Conservation (phyloP, 2,888 invertebrate genomes). For the Muschampia staudingeri region DNA sequence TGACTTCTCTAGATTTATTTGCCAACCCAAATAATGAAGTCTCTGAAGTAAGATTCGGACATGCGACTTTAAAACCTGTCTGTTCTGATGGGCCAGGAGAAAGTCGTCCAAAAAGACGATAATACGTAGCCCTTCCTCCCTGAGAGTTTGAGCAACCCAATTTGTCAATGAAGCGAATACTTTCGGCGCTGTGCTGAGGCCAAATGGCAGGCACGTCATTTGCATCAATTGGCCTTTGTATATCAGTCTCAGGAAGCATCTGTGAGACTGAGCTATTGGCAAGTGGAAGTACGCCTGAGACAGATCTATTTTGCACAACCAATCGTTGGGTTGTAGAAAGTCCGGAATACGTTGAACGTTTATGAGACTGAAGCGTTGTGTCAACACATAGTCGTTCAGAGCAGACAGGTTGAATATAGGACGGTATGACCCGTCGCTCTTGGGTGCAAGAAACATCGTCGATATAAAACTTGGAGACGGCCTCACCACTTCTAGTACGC, state of each 20-base stretch:
- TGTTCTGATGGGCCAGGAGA: too few species aligned
- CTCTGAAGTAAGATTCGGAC: too few species aligned
- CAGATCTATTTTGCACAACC: constrained; percentile 63
- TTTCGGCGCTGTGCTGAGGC: constrained; percentile 58
- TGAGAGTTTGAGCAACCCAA: constrained; percentile 65
- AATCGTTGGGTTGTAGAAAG: constrained; percentile 45
- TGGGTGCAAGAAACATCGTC: constrained; percentile 56
- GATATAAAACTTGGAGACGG: constrained; percentile 42
- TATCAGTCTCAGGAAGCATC: constrained; percentile 58
- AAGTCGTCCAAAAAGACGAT: too few species aligned
- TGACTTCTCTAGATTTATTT: too few species aligned
- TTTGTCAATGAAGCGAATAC: constrained; percentile 63
- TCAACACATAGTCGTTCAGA: constrained; percentile 50
- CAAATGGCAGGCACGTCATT: constrained; percentile 65
- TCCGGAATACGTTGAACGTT: not conserved
- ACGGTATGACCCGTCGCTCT: constrained; percentile 57
- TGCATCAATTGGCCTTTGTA: constrained; percentile 51
- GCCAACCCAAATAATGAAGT: too few species aligned
- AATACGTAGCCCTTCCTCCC: constrained; percentile 15
- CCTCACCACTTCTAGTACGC: constrained; percentile 33
- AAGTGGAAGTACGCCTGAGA: constrained; percentile 66
- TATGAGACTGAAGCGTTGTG: not conserved
- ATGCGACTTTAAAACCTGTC: too few species aligned
- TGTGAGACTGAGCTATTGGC: constrained; percentile 48
- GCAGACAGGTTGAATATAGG: constrained; percentile 65